Evolutionary conservation across 2,113 vertebrate genomes (phyloP), one percentile per base, ranked within the genome.

Genomic region (Sceloporus tristichus): DNA sequence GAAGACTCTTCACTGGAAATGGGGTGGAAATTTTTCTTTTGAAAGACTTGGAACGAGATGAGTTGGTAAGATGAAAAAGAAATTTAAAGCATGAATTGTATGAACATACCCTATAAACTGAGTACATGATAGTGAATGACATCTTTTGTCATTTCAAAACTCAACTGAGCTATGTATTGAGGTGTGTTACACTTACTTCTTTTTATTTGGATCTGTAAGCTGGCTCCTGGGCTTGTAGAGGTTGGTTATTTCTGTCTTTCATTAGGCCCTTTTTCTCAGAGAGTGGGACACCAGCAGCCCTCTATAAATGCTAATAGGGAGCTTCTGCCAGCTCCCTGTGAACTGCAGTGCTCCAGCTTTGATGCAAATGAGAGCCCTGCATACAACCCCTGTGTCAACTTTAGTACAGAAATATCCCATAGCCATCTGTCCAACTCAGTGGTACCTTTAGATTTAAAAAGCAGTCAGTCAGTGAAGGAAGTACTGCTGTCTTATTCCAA

Each of bases 1-100:
- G 86, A 81, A 95, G 94, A 79, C 85, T 96, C 59, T 96, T 95
- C 90, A 87, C 34, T 90, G 92, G 93, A 88, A 94, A 92, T 11
- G 94, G 94, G 27, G 84, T 90, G 87, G 96, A 96, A 91, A 76
- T 95, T 66, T 94, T 92, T 85, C 34, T 85, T 79, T 81, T 95
- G 42, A 90, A 90, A 91, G 91, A 92, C 66, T 82, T 95, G 56
- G 91, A 91, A 85, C 93, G 91, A 93, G 94, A 96, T 84, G 94
- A 96, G 81, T 87, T 95, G 94, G 96, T 96, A 94, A 86, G 71
- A 87, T 25, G 62, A 82, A 68, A 56, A 85, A 21, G 66, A 74
- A 79, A 42, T 86, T 73, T 42, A 65, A 19, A 54, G 40, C 48
- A 34, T 53, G 14, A 66, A 4, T 38, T 54, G 2, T 84, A 70